These are phyloP conservation scores for Folsomia manolachei DNA, from an alignment of 2,888 invertebrate species.

Conservation along the genomic window DNA sequence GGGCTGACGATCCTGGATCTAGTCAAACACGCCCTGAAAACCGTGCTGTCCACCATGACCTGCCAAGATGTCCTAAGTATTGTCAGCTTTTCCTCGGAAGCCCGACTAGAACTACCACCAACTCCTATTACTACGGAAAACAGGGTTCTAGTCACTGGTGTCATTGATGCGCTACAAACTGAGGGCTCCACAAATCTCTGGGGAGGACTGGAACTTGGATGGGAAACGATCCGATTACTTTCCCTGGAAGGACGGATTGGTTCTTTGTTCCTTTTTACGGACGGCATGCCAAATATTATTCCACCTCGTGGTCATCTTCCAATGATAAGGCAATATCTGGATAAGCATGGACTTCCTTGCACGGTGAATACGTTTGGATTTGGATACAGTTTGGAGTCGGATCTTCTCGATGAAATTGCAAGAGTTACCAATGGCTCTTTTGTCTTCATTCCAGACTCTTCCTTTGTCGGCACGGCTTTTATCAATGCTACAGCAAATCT, in stretches of 20 bases:
- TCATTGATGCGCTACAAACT: neutral
- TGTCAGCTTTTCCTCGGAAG: neutral
- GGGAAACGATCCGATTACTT: neutral
- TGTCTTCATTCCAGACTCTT: neutral
- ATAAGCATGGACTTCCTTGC: neutral
- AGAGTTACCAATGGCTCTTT: neutral
- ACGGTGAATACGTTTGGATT: neutral
- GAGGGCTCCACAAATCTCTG: neutral
- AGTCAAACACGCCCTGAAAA: neutral
- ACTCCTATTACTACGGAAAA: neutral
- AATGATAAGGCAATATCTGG: neutral
- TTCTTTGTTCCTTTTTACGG: neutral
- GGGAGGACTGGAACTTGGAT: neutral
- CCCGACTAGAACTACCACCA: neutral
- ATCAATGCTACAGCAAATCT: neutral
- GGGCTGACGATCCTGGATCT: neutral
- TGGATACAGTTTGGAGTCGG: neutral
- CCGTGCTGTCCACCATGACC: neutral
- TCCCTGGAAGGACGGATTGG: neutral
- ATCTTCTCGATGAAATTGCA: neutral
- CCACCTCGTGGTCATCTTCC: neutral
- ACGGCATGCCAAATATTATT: neutral
- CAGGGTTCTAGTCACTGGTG: neutral
- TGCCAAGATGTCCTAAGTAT: neutral
- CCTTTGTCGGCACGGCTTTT: neutral